Evolutionary conservation across 2,888 invertebrate species (phyloP).

Genomic region (Mantis religiosa): DNA sequence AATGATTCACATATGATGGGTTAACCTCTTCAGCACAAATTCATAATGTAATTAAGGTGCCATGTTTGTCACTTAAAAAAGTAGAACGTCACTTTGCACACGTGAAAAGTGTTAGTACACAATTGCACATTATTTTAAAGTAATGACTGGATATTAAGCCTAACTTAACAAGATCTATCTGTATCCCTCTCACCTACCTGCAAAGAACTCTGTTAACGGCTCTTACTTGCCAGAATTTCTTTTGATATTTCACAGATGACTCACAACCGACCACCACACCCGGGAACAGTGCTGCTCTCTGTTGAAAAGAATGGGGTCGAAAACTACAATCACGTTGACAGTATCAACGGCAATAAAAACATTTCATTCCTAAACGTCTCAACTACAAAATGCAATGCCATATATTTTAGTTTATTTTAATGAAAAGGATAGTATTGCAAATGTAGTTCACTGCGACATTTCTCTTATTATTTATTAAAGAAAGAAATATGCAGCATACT

Average conservation of each 20-base stretch:
- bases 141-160: not conserved
- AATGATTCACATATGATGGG: not conserved
- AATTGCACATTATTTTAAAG: not conserved
- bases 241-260: not conserved
- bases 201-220: not conserved
- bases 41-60: not conserved
- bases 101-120: not conserved
- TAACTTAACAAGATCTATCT: not conserved
- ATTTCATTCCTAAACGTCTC: not conserved
- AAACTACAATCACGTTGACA: not conserved
- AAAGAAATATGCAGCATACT: not conserved
- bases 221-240: not conserved
- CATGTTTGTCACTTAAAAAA: not conserved
- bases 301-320: not conserved
- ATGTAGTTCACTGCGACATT: not conserved
- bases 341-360: not conserved
- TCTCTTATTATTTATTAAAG: not conserved
- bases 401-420: not conserved
- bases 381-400: not conserved
- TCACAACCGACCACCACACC: constrained; percentile 1
- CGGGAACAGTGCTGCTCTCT: not conserved
- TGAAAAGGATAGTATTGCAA: not conserved
- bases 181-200: not conserved
- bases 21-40: not conserved
- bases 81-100: not conserved